Base-by-base conservation (phyloP, 2,113 vertebrate genomes). In the Microcebus ravelobensis region DNA sequence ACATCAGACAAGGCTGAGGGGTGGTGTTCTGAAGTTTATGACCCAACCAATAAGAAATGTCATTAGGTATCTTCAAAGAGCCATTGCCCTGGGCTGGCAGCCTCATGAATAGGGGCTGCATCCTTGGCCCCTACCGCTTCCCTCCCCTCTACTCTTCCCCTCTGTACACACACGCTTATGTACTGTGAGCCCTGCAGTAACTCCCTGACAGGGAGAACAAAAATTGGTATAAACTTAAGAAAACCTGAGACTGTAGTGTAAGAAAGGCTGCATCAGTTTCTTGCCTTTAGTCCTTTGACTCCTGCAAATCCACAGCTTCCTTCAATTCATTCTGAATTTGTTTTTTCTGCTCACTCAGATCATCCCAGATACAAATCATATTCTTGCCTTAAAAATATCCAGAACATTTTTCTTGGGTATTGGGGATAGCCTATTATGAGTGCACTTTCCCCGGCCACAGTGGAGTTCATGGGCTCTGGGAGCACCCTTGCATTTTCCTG, bases 291-390 rank as follows among this genome's bases (percentile, higher is more conserved):
- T 45, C 20, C 45, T 65, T 76, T 50, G 67, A 55, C 57, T 79
- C 65, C 18, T 73, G 25, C 73, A 95, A 70, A 39, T 77, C 3
- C 45, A 10, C 59, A 59, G 20, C 42, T 83, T 65, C 61, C 31
- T 87, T 80, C 39, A 50, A 29, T 90, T 87, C 31, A 74, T 77
- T 73, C 27, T 52, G 45, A 14, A 20, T 34, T 86, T 80, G 14
- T n/a, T 55, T 71, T 94, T 71, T 31, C 10, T 34, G 20, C 73
- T 94, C 87, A n/a, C 25, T 23, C 21, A 11, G 31, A 61, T 95
- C 97, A 25, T 80, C 97, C 59, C 59, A 92, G 94, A 98, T 97
- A 70, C 52, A 96, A 87, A 90, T 95, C 48, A 59, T 89, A 52
- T 59, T 42, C 11, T 96, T 89, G 55, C 84, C 83, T 91, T 94